Base-by-base conservation (phyloP, 2,797 vertebrate genomes). In the Cygnus olor region DNA sequence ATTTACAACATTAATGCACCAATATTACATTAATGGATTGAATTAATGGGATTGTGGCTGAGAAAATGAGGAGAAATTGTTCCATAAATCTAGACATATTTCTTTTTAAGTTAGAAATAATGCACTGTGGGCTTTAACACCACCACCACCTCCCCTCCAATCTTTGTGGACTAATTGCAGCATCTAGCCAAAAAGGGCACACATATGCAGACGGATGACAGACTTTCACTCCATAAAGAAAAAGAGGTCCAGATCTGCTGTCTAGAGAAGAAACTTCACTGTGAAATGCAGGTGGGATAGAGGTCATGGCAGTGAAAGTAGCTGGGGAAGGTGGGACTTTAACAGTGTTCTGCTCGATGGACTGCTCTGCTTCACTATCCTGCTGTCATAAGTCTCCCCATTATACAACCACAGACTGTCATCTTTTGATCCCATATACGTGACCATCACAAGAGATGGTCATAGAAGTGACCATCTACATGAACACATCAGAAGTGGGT, bases 351-450 rank as follows among this genome's bases (percentile, higher is more conserved):
- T 84, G 6, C 11, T 34, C 7, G 12, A 11, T 12, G 9, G 10
- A 14, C 12, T 61, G 16, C 7, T 54, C 14, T 47, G 10, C 18
- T 61, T 72, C 24, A n/a, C 9, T 42, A 40, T 7, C 4, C 16
- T 49, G 49, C 49, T 47, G 42, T 38, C 30, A 34, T 14, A 49
- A 19, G 18, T 65, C 5, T 61, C 58, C 58, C 24, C 14, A 19
- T 70, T 0, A 0, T 22, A 34, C 4, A 69, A 49, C 16, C 32
- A 7, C 2, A 8, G 42, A 5, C 10, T 61, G 14, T 36, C n/a
- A 49, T 34, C 11, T 42, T 91, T 72, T 57, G 14, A 36, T 72
- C 18, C 6, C 11, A 10, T n/a, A 1, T 15, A 19, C 3, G 10
- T 22, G 44, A 44, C 3, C 38, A 74, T 14, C 10, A 53, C 28